phyloP scores from a whole-genome alignment of 2,113 vertebrate species.

The Zapus hudsonius region DNA sequence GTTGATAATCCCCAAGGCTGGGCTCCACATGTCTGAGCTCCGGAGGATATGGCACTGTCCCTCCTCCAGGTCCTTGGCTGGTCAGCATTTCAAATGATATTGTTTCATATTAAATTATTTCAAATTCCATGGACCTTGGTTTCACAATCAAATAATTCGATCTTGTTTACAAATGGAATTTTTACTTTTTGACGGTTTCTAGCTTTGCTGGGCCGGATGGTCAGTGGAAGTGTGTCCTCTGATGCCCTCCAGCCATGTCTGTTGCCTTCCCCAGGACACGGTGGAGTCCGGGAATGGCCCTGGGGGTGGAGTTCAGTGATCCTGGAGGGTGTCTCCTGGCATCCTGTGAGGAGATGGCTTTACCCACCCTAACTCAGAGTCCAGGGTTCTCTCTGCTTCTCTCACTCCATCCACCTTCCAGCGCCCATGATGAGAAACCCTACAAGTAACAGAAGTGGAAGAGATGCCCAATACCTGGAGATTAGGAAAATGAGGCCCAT shows the following conservation, averaged over 20 bases:
- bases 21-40: constrained; percentile 51
- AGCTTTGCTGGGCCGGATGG: constrained; percentile 53
- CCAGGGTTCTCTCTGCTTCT: accelerated
- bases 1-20: neutral
- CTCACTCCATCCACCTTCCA: neutral
- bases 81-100: constrained; percentile 73
- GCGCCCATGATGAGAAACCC: neutral
- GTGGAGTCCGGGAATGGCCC: neutral
- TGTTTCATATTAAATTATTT: constrained; percentile 81
- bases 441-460: neutral
- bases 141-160: constrained; percentile 82
- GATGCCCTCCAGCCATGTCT: constrained; percentile 40
- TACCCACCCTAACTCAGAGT: accelerated
- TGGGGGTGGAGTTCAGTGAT: accelerated
- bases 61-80: constrained; percentile 44
- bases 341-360: neutral
- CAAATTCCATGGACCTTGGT: constrained; percentile 77
- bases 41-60: neutral
- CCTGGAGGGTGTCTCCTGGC: neutral
- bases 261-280: neutral
- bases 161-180: constrained; percentile 82
- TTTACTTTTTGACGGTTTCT: constrained; percentile 78
- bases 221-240: constrained; percentile 67
- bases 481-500: neutral
- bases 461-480: neutral